These are phyloP conservation scores for Tipula vernalis DNA, from an alignment of 2,888 invertebrate species.

Conservation along the genomic window DNA sequence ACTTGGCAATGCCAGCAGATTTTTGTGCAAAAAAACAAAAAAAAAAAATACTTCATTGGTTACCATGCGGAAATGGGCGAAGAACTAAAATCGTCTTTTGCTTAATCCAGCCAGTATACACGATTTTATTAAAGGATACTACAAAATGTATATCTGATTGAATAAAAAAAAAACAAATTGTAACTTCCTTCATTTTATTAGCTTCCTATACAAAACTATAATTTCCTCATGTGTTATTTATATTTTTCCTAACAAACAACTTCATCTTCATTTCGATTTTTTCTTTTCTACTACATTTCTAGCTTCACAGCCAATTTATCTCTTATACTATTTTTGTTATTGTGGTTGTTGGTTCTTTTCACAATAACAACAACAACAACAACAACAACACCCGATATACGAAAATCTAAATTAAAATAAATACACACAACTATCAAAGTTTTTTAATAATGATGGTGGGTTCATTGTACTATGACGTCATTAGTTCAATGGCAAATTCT, in stretches of 20 bases:
- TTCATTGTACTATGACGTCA: constrained; percentile 36
- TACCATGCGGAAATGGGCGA: neutral
- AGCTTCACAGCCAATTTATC: neutral
- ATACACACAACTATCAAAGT: constrained; percentile 5
- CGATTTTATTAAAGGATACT: neutral
- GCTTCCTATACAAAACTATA: neutral
- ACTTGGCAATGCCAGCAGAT: neutral
- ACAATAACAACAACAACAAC: neutral
- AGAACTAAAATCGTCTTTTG: neutral
- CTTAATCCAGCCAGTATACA: neutral
- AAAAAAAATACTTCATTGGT: neutral
- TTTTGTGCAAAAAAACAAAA: too few species aligned
- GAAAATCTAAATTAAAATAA: neutral
- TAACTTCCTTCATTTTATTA: neutral
- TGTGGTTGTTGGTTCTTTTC: neutral
- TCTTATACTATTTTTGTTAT: neutral
- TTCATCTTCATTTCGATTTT: neutral
- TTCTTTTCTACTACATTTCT: neutral
- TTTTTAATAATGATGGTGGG: constrained; percentile 16
- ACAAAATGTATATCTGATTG: neutral
- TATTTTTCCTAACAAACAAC: neutral
- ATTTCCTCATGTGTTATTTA: neutral
- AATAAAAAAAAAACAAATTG: too few species aligned
- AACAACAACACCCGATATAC: neutral
- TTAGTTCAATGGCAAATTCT: constrained; percentile 38